Evolutionary conservation across 2,888 invertebrate genomes (phyloP).

Genomic region (Desoria tigrina): DNA sequence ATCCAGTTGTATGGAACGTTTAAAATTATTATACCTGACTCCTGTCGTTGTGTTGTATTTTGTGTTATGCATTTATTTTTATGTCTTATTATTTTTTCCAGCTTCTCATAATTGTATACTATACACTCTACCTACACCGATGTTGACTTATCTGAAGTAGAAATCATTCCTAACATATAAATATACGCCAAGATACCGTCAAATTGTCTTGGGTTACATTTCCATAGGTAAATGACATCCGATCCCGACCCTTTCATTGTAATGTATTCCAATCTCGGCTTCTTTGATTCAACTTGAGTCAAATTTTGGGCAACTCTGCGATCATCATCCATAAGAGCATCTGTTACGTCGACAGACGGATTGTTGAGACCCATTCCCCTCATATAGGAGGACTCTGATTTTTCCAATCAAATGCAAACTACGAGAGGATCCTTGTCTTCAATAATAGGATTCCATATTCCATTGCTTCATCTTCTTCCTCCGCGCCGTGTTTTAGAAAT

Average conservation of each 20-base stretch:
- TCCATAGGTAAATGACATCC: too few relatives aligned
- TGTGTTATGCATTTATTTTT: neutral
- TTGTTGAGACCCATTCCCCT: neutral
- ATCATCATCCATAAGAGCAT: neutral
- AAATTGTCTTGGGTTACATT: neutral
- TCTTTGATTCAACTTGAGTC: conserved; percentile 1
- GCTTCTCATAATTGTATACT: neutral
- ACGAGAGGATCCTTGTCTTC: neutral
- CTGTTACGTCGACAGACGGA: too few relatives aligned
- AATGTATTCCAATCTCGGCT: neutral
- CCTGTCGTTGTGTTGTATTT: neutral
- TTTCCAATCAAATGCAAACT: conserved; percentile 48
- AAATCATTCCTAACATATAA: neutral
- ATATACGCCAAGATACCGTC: neutral
- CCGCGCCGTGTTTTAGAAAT: conserved; percentile 6
- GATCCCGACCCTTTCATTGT: too few relatives aligned
- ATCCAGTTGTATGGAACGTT: conserved; percentile 24
- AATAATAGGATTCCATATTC: conserved; percentile 15
- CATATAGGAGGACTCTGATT: conserved; percentile 24
- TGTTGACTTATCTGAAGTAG: neutral
- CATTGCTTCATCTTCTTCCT: conserved; percentile 19
- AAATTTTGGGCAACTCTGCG: neutral
- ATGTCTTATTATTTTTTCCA: neutral
- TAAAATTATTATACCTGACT: neutral
- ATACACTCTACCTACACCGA: neutral